Evolutionary conservation across 2,113 vertebrate species (phyloP), one percentile per base, ranked within the genome.

Genomic region (Saccopteryx bilineata): DNA sequence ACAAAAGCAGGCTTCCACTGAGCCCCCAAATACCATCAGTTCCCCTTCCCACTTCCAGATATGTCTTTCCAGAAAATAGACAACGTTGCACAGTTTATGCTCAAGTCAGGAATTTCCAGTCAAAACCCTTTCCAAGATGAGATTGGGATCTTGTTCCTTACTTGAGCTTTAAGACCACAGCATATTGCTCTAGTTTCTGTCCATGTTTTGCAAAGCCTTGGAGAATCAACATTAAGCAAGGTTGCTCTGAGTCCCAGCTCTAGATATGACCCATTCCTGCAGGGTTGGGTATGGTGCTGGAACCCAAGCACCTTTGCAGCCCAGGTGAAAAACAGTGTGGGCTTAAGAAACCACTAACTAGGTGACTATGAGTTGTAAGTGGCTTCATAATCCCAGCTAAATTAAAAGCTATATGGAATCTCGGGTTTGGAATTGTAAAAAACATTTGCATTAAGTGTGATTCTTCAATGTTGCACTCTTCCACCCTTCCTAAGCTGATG

Each of bases 391-490:
- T 9, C 17, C 75, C 39, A 48, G 14, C 28, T 39, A n/a, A 54
- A 17, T 33, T n/a, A 28, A 58, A 7, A 95, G 31, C 12, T 7
- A 6, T 48, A 14, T 2, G 18, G 11, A 13, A 52, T 54, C 46
- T 24, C 28, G 50, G 48, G 1, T 39, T 52, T 81, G 31, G 54
- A 54, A 85, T 4, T 76, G 5, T 50, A 58, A 83, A 72, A 72
- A 48, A 23, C 1, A 15, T 31, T 39, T 72, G 0, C 33, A 19
- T 5, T n/a, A 17, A 66, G 1, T 1, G 17, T n/a, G 12, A 10
- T 31, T 93, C 54, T 48, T 90, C 31, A 48, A 0, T 15, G 19
- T 1, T 24, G 5, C 26, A 21, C 7, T 52, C 4, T 28, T 78
- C 63, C 13, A 31, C 6, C 2, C 2, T 83, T 17, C 18, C 19